Conservation (phyloP, 2,888 invertebrate species). For the Apamea anceps region DNA sequence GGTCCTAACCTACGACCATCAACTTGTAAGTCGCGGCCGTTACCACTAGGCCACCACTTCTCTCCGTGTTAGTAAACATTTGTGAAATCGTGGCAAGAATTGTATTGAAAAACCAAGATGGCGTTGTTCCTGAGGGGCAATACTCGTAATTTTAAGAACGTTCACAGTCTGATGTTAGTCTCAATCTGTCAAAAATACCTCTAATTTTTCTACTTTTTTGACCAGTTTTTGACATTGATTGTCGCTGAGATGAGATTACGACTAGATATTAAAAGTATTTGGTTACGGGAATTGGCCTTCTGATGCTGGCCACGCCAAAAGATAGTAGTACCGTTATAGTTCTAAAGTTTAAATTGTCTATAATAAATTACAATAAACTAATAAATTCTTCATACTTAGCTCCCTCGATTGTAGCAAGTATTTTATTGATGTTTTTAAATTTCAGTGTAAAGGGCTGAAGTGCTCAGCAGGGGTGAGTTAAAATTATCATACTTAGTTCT, state of each 20-base stretch:
- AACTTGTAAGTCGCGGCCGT: background rate
- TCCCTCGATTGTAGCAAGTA: background rate
- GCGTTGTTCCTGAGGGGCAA: no score
- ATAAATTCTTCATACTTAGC: background rate
- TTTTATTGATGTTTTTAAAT: constrained; percentile 8
- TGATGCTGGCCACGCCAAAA: no score
- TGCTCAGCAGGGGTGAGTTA: constrained; percentile 54
- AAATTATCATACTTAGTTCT: background rate
- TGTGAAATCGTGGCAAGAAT: background rate
- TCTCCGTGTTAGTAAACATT: background rate
- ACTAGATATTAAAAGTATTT: no score
- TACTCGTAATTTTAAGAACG: no score
- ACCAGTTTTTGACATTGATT: no score
- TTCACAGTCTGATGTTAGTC: no score
- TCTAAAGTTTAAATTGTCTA: background rate
- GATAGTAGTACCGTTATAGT: background rate
- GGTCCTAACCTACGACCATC: background rate
- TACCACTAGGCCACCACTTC: background rate
- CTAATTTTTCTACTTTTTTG: no score
- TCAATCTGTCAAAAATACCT: no score
- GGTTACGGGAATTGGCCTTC: background rate
- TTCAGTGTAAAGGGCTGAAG: constrained; percentile 46
- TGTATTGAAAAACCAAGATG: no score
- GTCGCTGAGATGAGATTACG: no score
- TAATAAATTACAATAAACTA: background rate